Conservation (phyloP, 2,888 invertebrate genomes). For the Oscheius sp. region DNA sequence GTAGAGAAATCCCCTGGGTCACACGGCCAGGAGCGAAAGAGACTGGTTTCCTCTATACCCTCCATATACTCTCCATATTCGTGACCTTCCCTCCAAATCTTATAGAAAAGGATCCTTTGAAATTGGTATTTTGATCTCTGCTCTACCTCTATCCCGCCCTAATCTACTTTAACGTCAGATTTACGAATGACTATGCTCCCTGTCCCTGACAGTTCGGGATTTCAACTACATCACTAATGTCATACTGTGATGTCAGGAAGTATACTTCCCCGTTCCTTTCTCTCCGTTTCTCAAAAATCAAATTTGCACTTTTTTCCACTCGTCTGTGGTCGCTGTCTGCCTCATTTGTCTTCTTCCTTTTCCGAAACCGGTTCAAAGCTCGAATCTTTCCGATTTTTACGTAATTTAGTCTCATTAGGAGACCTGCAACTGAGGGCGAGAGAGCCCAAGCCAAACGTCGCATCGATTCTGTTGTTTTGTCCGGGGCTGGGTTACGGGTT, state of each 20-base stretch:
- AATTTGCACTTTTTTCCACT: background rate
- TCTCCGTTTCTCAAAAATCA: background rate
- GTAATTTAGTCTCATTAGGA: slow-evolving; percentile 18
- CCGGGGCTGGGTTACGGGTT: background rate
- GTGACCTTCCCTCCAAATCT: no score
- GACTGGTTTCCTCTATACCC: no score
- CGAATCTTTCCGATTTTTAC: background rate
- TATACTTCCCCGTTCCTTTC: background rate
- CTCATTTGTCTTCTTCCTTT: background rate
- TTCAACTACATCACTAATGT: background rate
- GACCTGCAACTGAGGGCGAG: background rate
- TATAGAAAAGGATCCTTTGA: no score
- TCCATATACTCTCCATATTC: no score
- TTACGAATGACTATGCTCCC: background rate
- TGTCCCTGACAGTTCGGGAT: slow-evolving; percentile 1
- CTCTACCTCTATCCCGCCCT: no score
- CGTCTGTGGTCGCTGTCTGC: background rate
- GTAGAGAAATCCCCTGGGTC: no score
- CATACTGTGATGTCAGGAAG: background rate
- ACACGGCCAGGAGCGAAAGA: no score
- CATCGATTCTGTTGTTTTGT: slow-evolving; percentile 11
- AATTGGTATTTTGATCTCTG: no score
- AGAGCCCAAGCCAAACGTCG: background rate
- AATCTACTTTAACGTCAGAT: no score
- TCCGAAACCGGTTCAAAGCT: background rate